Conservation (phyloP, 2,888 invertebrate species). For the Teleiodes luculella region DNA sequence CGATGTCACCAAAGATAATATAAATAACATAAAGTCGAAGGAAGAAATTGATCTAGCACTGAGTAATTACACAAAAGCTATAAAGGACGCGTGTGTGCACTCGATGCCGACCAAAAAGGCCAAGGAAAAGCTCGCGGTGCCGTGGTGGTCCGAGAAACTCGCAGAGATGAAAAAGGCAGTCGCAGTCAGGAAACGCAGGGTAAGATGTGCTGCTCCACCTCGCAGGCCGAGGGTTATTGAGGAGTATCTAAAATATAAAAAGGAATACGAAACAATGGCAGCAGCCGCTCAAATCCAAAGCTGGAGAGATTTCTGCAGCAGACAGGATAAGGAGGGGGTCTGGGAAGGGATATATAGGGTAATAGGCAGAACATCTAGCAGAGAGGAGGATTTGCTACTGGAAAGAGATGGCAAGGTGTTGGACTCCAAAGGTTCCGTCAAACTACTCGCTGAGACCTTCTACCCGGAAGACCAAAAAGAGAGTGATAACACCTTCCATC, state of each 20-base stretch:
- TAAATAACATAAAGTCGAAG: background rate
- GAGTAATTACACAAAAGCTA: background rate
- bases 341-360: conserved; percentile 16
- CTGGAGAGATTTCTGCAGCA: conserved; percentile 11
- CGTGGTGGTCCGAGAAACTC: conserved; percentile 15
- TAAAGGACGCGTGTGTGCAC: background rate
- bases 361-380: conserved; percentile 6
- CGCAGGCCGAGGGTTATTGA: conserved; percentile 5
- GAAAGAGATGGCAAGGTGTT: background rate
- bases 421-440: no score
- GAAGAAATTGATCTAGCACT: background rate
- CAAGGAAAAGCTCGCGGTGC: background rate
- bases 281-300: conserved; percentile 6
- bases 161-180: background rate
- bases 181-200: background rate
- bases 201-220: conserved; percentile 4
- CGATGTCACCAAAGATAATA: no score
- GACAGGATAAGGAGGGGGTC: background rate
- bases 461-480: no score
- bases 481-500: no score
- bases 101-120: background rate
- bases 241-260: conserved; percentile 12
- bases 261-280: background rate
- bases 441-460: no score
- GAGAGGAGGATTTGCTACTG: background rate